phyloP scores from a whole-genome alignment of 2,888 invertebrate genomes.

The Coelopa pilipes region DNA sequence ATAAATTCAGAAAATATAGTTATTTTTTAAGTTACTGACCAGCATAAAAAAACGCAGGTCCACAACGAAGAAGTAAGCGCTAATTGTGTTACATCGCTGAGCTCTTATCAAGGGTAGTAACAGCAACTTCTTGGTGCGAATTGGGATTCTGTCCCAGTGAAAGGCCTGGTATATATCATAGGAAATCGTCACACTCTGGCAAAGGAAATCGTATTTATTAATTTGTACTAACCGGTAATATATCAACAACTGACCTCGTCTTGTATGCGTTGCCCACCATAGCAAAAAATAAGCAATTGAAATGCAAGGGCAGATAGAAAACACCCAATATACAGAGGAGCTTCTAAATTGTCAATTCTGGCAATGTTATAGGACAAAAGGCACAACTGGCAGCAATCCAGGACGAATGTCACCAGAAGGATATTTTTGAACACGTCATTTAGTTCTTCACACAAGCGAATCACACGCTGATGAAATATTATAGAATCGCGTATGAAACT shows the following conservation, averaged over 20 bases:
- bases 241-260: constrained; percentile 38
- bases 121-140: constrained; percentile 36
- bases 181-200: constrained; percentile 35
- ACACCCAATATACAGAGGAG: constrained; percentile 31
- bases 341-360: constrained; percentile 24
- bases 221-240: background rate
- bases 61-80: constrained; percentile 14
- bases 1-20: background rate
- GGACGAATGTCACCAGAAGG: constrained; percentile 39
- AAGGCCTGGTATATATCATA: constrained; percentile 38
- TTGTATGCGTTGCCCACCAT: constrained; percentile 43
- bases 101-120: constrained; percentile 40
- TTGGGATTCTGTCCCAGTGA: constrained; percentile 41
- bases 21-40: background rate
- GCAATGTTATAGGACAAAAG: constrained; percentile 41
- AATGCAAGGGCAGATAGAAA: constrained; percentile 39
- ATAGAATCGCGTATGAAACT: constrained; percentile 30
- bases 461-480: constrained; percentile 39
- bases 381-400: constrained; percentile 41
- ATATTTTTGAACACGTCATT: constrained; percentile 38
- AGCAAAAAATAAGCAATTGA: constrained; percentile 44
- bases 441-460: constrained; percentile 31
- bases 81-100: constrained; percentile 14
- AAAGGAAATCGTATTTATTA: background rate
- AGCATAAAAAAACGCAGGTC: constrained; percentile 21